Conservation (phyloP, 2,113 vertebrate species). For the Phaethon lepturus region DNA sequence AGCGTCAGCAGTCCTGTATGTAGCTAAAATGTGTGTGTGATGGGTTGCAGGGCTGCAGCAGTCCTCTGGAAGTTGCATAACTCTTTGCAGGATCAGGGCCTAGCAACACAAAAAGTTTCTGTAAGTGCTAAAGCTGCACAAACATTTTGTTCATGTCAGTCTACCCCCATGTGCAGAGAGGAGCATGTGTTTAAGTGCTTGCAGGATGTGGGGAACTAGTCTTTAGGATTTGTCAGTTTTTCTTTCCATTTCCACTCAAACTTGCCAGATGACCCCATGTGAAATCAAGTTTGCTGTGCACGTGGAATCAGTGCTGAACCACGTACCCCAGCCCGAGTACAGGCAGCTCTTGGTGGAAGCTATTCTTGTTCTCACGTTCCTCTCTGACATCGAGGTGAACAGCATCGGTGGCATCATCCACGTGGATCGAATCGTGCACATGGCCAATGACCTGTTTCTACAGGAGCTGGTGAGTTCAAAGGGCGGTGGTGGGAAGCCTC, state of each 20-base stretch:
- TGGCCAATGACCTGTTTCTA: constrained; percentile 92
- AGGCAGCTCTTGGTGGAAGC: constrained; percentile 95
- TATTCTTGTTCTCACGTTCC: constrained; percentile 88
- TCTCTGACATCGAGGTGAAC: constrained; percentile 89
- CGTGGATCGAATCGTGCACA: constrained; percentile 87
- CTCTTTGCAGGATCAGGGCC: background rate
- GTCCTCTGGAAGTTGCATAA: background rate
- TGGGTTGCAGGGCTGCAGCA: background rate
- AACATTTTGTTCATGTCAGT: background rate
- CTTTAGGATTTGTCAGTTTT: background rate
- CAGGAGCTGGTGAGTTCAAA: constrained; percentile 87
- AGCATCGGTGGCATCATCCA: constrained; percentile 90
- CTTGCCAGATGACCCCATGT: constrained; percentile 89
- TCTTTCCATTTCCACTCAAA: background rate
- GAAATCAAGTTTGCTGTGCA: constrained; percentile 99
- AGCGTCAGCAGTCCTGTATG: background rate
- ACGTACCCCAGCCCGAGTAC: constrained; percentile 95
- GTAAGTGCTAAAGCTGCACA: background rate
- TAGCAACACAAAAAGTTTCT: background rate
- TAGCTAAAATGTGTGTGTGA: background rate
- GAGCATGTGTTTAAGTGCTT: background rate
- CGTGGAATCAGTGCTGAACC: constrained; percentile 96
- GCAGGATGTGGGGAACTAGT: background rate
- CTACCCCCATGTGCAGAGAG: background rate
- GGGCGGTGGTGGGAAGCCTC: background rate